phyloP scores from a whole-genome alignment of 1,140 invertebrate genomes.

The Aphelenchoides avenae region DNA sequence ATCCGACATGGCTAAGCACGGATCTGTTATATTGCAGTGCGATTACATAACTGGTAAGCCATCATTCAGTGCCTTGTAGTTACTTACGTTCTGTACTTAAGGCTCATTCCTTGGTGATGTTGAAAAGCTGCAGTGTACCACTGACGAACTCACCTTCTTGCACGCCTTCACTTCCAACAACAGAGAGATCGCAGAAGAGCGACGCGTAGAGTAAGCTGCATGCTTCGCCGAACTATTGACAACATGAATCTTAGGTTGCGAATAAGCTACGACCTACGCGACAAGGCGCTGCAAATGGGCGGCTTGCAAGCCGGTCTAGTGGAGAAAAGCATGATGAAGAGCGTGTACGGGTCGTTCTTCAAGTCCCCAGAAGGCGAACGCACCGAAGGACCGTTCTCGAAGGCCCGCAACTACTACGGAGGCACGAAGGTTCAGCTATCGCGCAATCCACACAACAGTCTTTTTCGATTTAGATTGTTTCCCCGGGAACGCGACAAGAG shows the following conservation, averaged over 20 bases:
- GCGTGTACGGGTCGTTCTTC: constrained; percentile 34
- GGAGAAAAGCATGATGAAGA: constrained; percentile 4
- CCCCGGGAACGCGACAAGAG: constrained; percentile 26
- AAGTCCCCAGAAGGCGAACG: constrained; percentile 9
- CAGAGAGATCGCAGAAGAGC: constrained; percentile 10
- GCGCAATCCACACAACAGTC: constrained; percentile 1
- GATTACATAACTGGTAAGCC: constrained; percentile 23
- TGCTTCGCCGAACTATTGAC: too few relatives aligned
- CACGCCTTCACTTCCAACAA: constrained; percentile 16
- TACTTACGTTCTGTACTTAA: constrained; percentile 11
- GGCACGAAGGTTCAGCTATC: constrained; percentile 3
- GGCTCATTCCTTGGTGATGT: constrained; percentile 37
- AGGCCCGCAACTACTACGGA: constrained; percentile 21
- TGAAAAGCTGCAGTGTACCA: constrained; percentile 15
- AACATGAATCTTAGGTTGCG: constrained; percentile 10
- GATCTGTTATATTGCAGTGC: constrained; percentile 27
- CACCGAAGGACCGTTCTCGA: constrained; percentile 37
- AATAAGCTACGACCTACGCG: constrained; percentile 30
- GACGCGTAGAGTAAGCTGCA: constrained; percentile 17
- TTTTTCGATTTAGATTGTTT: constrained; percentile 13
- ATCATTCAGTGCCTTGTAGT: constrained; percentile 11
- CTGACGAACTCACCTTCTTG: constrained; percentile 35
- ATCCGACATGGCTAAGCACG: constrained; percentile 15
- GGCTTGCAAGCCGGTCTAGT: background rate
- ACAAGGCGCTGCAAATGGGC: constrained; percentile 26